These are phyloP conservation scores for Moxostoma hubbsi DNA, from an alignment of 2,797 vertebrate species.

Conservation along the genomic window DNA sequence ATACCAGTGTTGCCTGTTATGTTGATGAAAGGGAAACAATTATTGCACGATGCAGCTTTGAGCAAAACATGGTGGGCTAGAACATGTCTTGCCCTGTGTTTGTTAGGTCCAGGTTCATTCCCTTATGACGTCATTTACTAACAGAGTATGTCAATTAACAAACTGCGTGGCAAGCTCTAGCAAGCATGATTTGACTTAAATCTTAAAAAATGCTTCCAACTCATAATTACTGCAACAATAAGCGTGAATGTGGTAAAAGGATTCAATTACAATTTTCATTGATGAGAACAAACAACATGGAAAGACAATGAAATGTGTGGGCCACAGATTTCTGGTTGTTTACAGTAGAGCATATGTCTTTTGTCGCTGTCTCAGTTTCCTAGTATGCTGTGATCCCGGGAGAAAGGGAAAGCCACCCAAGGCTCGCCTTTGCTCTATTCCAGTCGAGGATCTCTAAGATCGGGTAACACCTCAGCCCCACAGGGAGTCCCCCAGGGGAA, in stretches of 20 bases:
- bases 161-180: slow-evolving; percentile 25
- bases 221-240: slow-evolving; percentile 25
- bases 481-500: slow-evolving; percentile 46
- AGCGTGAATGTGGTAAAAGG: background rate
- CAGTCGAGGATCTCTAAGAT: slow-evolving; percentile 46
- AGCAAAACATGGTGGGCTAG: slow-evolving; percentile 5
- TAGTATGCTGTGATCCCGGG: slow-evolving; percentile 29
- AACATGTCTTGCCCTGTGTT: slow-evolving; percentile 42
- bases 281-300: slow-evolving; percentile 10
- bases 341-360: slow-evolving; percentile 48
- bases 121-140: slow-evolving; percentile 34
- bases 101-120: slow-evolving; percentile 1
- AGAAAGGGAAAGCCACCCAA: slow-evolving; percentile 43
- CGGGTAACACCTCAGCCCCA: slow-evolving; percentile 52
- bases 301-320: background rate
- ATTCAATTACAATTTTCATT: slow-evolving; percentile 1
- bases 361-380: slow-evolving; percentile 26
- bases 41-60: slow-evolving; percentile 38
- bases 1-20: slow-evolving; percentile 61
- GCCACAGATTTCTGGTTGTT: slow-evolving; percentile 51
- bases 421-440: slow-evolving; percentile 33
- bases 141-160: slow-evolving; percentile 16
- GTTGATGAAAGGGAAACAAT: slow-evolving; percentile 61
- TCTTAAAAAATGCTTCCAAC: slow-evolving; percentile 6
- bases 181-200: slow-evolving; percentile 32